phyloP scores from a whole-genome alignment of 2,888 invertebrate genomes.

The Drosophila antonietae region DNA sequence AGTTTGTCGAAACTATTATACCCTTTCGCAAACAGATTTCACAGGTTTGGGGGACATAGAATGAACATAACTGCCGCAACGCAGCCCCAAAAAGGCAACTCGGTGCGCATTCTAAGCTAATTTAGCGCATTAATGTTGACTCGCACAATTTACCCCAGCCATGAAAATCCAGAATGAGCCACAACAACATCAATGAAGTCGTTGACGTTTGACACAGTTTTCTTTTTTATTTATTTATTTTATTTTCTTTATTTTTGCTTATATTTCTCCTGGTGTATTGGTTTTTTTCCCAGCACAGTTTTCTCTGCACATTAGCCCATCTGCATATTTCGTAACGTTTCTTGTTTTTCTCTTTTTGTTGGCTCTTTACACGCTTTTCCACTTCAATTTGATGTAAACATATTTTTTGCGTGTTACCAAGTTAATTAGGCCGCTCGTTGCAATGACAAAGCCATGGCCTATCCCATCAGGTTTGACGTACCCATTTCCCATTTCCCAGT shows the following conservation, averaged over 20 bases:
- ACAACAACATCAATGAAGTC: slow-evolving; percentile 49
- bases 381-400: slow-evolving; percentile 69
- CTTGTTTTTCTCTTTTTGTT: slow-evolving; percentile 8
- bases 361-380: slow-evolving; percentile 68
- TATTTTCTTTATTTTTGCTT: slow-evolving; percentile 33
- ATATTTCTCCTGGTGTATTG: slow-evolving; percentile 14
- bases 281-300: slow-evolving; percentile 63
- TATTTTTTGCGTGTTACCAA: slow-evolving; percentile 66
- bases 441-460: slow-evolving; percentile 59
- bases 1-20: neutral
- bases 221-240: slow-evolving; percentile 7
- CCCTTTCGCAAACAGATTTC: neutral
- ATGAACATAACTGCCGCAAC: slow-evolving; percentile 14
- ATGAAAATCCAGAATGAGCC: slow-evolving; percentile 48
- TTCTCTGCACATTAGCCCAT: slow-evolving; percentile 54
- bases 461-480: slow-evolving; percentile 54
- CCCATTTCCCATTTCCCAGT: slow-evolving; percentile 43
- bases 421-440: slow-evolving; percentile 67
- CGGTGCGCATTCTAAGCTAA: slow-evolving; percentile 71
- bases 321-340: slow-evolving; percentile 55
- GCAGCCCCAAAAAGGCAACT: slow-evolving; percentile 37
- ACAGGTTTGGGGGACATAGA: neutral
- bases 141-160: slow-evolving; percentile 70
- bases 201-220: slow-evolving; percentile 76
- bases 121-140: slow-evolving; percentile 74